A percentile compares a stretch with the other conserved stretches of the same genome.
phyloP scores from a whole-genome alignment of 1,140 invertebrate genomes.

The Drosophila nigrodunni region DNA sequence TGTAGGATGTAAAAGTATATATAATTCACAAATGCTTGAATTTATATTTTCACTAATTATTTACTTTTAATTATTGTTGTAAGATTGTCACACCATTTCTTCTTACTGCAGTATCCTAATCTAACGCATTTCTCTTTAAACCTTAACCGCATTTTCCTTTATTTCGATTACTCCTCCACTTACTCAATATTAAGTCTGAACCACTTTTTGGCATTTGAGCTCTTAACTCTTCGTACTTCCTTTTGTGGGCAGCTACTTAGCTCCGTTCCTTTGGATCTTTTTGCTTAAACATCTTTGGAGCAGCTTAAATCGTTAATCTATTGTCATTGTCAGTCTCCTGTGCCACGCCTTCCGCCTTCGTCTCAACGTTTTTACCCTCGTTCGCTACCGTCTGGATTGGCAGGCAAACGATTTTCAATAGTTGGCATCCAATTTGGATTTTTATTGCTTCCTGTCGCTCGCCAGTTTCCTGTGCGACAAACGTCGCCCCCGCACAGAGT shows the following conservation, averaged over 20 bases:
- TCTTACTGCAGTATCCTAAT: not conserved
- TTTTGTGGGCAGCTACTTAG: slow-evolving; percentile 13
- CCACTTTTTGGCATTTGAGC: not conserved
- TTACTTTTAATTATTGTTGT: too few relatives aligned
- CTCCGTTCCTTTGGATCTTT: not conserved
- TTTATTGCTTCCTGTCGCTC: slow-evolving; percentile 76
- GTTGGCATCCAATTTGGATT: slow-evolving; percentile 49
- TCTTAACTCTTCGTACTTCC: slow-evolving; percentile 8
- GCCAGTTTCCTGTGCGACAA: slow-evolving; percentile 64
- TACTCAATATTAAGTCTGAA: not conserved
- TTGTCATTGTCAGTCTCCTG: slow-evolving; percentile 38
- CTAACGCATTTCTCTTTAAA: not conserved
- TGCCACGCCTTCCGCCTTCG: not conserved
- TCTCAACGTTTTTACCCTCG: not conserved
- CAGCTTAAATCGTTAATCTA: slow-evolving; percentile 39
- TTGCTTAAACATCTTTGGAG: not conserved
- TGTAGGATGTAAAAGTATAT: too few relatives aligned
- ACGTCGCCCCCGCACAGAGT: slow-evolving; percentile 26
- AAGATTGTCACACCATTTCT: too few relatives aligned
- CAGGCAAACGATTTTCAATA: slow-evolving; percentile 68
- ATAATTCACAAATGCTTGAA: too few relatives aligned
- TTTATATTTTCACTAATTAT: too few relatives aligned
- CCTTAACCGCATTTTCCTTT: not conserved
- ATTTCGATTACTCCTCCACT: not conserved
- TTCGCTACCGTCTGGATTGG: slow-evolving; percentile 15